These are phyloP conservation scores for Drosophila bocqueti DNA, from an alignment of 1,140 invertebrate species.

Conservation along the genomic window DNA sequence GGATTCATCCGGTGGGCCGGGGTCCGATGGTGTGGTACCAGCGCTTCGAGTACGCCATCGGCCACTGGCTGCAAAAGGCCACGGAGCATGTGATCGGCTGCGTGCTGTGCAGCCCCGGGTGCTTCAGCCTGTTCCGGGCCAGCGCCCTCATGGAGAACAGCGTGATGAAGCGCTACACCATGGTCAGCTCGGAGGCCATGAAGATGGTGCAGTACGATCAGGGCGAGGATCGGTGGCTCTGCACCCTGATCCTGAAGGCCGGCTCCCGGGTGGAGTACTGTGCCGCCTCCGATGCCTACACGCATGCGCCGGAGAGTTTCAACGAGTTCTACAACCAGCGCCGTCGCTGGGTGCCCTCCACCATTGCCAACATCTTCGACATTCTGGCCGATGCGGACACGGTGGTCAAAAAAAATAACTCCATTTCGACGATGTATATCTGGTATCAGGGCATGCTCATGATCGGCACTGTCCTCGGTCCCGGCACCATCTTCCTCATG, in stretches of 20 bases:
- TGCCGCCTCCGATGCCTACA: constrained; percentile 96
- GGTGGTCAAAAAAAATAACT: constrained; percentile 93
- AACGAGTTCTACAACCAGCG: constrained; percentile 95
- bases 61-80: constrained; percentile 97
- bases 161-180: constrained; percentile 95
- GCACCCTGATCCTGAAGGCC: constrained; percentile 93
- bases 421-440: constrained; percentile 94
- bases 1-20: constrained; percentile 95
- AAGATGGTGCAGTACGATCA: constrained; percentile 98
- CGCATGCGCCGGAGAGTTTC: constrained; percentile 95
- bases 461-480: constrained; percentile 85
- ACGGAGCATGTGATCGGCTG: constrained; percentile 96
- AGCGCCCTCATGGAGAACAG: constrained; percentile 96
- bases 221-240: constrained; percentile 95
- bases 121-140: constrained; percentile 95
- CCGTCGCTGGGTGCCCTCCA: constrained; percentile 95
- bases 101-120: constrained; percentile 95
- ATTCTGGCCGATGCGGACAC: constrained; percentile 90
- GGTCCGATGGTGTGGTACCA: constrained; percentile 97
- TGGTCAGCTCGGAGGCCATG: constrained; percentile 91
- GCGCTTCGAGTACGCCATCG: constrained; percentile 96
- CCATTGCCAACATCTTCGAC: constrained; percentile 95
- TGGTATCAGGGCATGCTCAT: constrained; percentile 90
- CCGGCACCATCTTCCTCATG: constrained; percentile 95
- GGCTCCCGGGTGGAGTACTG: constrained; percentile 96